Percentiles rank a stretch among this genome's conserved stretches.
phyloP scores from a whole-genome alignment of 2,113 vertebrate genomes.

The Petrocephalus microphthalmus region DNA sequence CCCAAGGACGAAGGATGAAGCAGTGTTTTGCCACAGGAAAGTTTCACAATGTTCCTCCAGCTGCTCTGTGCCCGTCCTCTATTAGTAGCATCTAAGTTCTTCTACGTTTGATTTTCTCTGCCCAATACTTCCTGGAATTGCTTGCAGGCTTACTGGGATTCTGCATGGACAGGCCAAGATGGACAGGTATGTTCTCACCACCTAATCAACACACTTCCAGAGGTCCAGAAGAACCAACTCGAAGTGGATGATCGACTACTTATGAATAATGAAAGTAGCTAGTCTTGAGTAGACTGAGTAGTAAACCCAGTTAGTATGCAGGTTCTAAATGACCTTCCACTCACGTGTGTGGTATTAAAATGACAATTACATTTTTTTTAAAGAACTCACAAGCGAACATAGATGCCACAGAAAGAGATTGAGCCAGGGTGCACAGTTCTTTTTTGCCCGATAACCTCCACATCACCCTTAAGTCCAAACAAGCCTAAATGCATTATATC shows the following conservation, averaged over 20 bases:
- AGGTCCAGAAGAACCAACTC: not conserved
- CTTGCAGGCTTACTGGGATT: not conserved
- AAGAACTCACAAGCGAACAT: not conserved
- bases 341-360: not conserved
- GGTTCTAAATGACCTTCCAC: not conserved
- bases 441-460: not conserved
- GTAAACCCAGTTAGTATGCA: not conserved
- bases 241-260: not conserved
- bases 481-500: not conserved
- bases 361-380: not conserved
- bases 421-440: not conserved
- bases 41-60: not conserved
- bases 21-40: not conserved
- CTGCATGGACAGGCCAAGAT: not conserved
- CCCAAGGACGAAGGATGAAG: not conserved
- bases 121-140: not conserved
- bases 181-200: not conserved
- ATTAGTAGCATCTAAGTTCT: not conserved
- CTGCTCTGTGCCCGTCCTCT: not conserved
- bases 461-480: not conserved
- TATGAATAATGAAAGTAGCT: not conserved
- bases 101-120: not conserved
- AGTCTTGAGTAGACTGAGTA: not conserved
- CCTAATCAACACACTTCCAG: not conserved
- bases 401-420: not conserved